A percentile compares a stretch with the other conserved stretches of the same genome.
Conservation (phyloP, 2,113 vertebrate species). For the Mugil cephalus region DNA sequence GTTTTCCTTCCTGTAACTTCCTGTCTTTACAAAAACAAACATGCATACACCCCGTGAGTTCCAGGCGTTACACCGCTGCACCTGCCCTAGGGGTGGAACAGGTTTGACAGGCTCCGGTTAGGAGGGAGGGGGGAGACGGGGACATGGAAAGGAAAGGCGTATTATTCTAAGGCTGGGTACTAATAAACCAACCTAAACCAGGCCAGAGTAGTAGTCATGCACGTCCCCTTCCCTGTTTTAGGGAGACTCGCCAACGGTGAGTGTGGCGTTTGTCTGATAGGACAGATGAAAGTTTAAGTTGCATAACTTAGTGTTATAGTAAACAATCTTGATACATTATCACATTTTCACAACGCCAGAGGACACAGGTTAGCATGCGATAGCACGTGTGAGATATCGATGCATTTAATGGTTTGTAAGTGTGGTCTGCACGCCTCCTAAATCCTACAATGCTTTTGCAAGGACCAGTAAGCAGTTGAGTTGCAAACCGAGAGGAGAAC, state of each 20-base stretch:
- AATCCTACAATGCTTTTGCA: no score
- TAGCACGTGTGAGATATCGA: no score
- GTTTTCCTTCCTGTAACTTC: slow-evolving; percentile 13
- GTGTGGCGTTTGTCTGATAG: no score
- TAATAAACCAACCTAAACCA: slow-evolving; percentile 1
- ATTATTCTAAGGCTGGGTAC: slow-evolving; percentile 18
- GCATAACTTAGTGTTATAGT: no score
- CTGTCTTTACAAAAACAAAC: slow-evolving; percentile 25
- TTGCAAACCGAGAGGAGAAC: no score
- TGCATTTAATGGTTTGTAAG: background rate
- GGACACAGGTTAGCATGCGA: no score
- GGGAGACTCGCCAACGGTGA: no score
- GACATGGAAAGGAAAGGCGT: slow-evolving; percentile 21
- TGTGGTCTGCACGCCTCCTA: no score
- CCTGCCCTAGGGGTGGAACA: slow-evolving; percentile 67
- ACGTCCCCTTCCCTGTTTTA: no score
- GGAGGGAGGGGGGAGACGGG: slow-evolving; percentile 25
- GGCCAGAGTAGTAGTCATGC: no score
- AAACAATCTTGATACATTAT: background rate
- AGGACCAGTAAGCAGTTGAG: no score
- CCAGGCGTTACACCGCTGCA: slow-evolving; percentile 21
- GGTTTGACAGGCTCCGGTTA: slow-evolving; percentile 69
- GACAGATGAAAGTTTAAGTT: background rate
- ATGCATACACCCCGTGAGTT: slow-evolving; percentile 38
- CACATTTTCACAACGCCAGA: background rate